Percentiles rank a stretch among this genome's conserved stretches.
These are phyloP conservation scores for Enteromius treurensis DNA, from an alignment of 2,797 vertebrate species.

Conservation along the genomic window DNA sequence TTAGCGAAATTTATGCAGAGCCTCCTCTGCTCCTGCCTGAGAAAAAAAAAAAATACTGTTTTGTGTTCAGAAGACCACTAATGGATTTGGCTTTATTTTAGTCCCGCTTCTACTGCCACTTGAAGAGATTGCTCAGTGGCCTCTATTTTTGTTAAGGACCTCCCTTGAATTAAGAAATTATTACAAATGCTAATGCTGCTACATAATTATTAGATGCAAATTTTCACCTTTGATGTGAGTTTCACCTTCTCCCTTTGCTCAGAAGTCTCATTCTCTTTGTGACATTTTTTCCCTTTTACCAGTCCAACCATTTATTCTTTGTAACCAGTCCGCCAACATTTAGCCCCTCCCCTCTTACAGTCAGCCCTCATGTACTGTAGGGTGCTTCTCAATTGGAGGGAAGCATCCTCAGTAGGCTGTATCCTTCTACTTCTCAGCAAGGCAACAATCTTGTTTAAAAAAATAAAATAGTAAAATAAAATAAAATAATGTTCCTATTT, in stretches of 20 bases:
- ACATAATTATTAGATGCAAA: slow-evolving; percentile 66
- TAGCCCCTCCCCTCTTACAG: not conserved
- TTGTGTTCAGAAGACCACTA: slow-evolving; percentile 31
- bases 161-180: slow-evolving; percentile 48
- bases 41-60: slow-evolving; percentile 9
- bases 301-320: not conserved
- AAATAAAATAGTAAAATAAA: too few relatives aligned
- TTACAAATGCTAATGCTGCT: slow-evolving; percentile 62
- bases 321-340: not conserved
- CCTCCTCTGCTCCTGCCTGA: not conserved
- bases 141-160: slow-evolving; percentile 33
- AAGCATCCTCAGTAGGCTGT: not conserved
- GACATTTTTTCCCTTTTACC: slow-evolving; percentile 56
- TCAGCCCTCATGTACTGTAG: not conserved
- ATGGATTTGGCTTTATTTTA: slow-evolving; percentile 51
- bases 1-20: slow-evolving; percentile 43
- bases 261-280: slow-evolving; percentile 41
- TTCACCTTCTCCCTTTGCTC: slow-evolving; percentile 52
- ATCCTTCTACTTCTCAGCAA: not conserved
- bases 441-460: not conserved
- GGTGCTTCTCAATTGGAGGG: not conserved
- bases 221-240: slow-evolving; percentile 71
- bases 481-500: too few relatives aligned
- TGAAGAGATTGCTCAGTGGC: slow-evolving; percentile 51
- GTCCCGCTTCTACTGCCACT: slow-evolving; percentile 49